Base-by-base conservation (phyloP, 2,797 vertebrate species). In the Eulemur coronatus region DNA sequence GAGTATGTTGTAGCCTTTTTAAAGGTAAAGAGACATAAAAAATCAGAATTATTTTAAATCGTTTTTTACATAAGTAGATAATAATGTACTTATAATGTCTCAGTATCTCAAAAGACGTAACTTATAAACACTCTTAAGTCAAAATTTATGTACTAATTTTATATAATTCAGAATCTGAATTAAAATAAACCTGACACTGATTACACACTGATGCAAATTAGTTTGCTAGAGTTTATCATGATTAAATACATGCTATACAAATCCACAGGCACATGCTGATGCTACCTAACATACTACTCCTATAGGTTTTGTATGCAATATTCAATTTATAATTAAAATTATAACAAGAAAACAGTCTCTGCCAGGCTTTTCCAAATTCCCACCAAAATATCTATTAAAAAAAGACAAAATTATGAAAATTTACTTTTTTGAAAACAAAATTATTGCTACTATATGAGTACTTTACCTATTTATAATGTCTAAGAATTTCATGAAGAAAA, bases 131-230 rank as follows among this genome's bases (percentile, higher is more conserved):
- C 11, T 80, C 69, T 75, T 65, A 75, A 43, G 82, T 96, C 65
- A 95, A 61, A 94, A 93, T 94, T 79, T 87, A 89, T 67, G 76
- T 48, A 72, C 79, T 80, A 63, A 94, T 84, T 96, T 96, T 93
- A 50, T 92, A 24, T 85, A 91, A 84, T 87, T 84, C 38, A 94
- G 89, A 96, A 91, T 91, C 46, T 94, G 89, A 96, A 94, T 91
- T 94, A 85, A 94, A 97, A 91, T 11, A 86, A 97, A 35, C 6
- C 57, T 89, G 59, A 61, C 59, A 96, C 78, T 94, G 85, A 94
- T 94, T 95, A 81, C n/a, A 93, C 35, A 72, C 33, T 24, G 69
- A 95, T 94, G 73, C 41, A 82, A 95, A 97, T 96, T 63, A 86
- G n/a, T 82, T 92, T 94, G 15, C 33, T 33, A 73, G 26, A 72